Conservation (phyloP, 2,797 vertebrate genomes). For the Distichodus sexfasciatus region DNA sequence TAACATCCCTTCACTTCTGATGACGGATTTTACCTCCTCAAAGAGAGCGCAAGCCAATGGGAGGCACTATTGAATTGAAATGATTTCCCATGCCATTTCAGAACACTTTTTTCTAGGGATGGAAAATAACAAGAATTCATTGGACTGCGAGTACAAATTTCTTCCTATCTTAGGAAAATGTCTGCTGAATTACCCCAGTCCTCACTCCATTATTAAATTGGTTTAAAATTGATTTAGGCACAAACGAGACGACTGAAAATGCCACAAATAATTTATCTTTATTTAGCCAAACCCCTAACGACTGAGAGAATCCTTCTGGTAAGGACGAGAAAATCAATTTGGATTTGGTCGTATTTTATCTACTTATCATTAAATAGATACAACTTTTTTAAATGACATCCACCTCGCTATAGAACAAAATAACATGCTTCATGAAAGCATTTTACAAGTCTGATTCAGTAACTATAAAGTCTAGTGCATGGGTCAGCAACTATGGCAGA, state of each 20-base stretch:
- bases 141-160: neutral
- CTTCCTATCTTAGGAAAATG: neutral
- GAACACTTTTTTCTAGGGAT: conserved; percentile 23
- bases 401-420: too few species aligned
- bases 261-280: too few species aligned
- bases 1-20: conserved; percentile 47
- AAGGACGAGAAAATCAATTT: too few species aligned
- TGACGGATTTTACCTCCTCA: conserved; percentile 52
- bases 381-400: too few species aligned
- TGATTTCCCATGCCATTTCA: conserved; percentile 43
- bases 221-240: neutral
- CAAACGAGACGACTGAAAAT: neutral
- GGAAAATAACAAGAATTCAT: conserved; percentile 17
- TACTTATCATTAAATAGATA: too few species aligned
- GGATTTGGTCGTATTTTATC: too few species aligned
- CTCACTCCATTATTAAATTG: neutral
- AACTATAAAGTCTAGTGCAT: neutral
- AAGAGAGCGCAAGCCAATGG: conserved; percentile 48
- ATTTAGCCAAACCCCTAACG: too few species aligned
- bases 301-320: too few species aligned
- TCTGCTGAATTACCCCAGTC: neutral
- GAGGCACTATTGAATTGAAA: conserved; percentile 45
- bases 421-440: neutral
- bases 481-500: neutral
- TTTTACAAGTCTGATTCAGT: neutral